These are phyloP conservation scores for Benthosema pterotum DNA, from an alignment of 2,797 vertebrate species.

Conservation along the genomic window DNA sequence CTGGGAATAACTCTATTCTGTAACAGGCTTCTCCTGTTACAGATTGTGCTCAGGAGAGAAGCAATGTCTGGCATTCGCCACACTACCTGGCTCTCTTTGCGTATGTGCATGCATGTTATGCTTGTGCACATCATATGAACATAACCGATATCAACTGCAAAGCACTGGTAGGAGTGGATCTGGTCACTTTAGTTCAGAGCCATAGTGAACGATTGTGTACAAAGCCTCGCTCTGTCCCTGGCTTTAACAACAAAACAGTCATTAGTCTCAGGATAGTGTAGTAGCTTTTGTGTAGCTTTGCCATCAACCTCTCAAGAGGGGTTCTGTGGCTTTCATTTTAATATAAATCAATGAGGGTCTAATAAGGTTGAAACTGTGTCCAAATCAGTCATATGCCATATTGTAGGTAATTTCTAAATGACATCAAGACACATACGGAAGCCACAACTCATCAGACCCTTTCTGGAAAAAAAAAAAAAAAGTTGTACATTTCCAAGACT, in stretches of 20 bases:
- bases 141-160: slow-evolving; percentile 50
- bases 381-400: too few species aligned
- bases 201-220: slow-evolving; percentile 61
- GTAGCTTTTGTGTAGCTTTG: slow-evolving; percentile 17
- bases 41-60: slow-evolving; percentile 75
- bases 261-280: slow-evolving; percentile 44
- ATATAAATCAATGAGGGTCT: too few species aligned
- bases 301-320: slow-evolving; percentile 41
- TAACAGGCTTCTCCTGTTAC: slow-evolving; percentile 76
- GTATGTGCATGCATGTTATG: not conserved
- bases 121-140: slow-evolving; percentile 29
- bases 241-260: slow-evolving; percentile 56
- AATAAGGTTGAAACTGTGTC: too few species aligned
- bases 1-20: slow-evolving; percentile 71
- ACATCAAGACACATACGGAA: too few species aligned
- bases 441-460: too few species aligned
- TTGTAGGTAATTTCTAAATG: too few species aligned
- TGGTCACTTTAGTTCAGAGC: slow-evolving; percentile 44
- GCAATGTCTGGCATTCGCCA: slow-evolving; percentile 67
- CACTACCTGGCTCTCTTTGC: slow-evolving; percentile 63
- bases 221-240: slow-evolving; percentile 51
- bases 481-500: too few species aligned
- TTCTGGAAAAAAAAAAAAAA: too few species aligned
- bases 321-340: too few species aligned
- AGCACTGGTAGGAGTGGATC: slow-evolving; percentile 55